These are phyloP conservation scores for Gopherus evgoodei DNA, from an alignment of 2,113 vertebrate species.

Conservation along the genomic window DNA sequence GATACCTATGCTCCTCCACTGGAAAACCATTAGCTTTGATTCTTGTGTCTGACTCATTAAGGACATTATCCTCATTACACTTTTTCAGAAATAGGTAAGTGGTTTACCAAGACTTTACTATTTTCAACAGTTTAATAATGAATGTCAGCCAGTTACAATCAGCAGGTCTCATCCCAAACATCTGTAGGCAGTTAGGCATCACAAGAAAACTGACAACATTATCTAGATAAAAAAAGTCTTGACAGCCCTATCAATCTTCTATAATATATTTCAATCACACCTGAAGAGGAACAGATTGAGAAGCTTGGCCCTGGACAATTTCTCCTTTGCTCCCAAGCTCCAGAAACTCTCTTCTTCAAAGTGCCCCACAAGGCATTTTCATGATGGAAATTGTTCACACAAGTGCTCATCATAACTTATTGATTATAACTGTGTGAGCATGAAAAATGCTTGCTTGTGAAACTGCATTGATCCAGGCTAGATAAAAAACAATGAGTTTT, in stretches of 20 bases:
- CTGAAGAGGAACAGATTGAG: conserved; percentile 58
- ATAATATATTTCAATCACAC: conserved; percentile 57
- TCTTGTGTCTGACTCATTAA: conserved; percentile 15
- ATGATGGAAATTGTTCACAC: conserved; percentile 56
- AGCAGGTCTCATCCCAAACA: conserved; percentile 66
- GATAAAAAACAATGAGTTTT: background rate
- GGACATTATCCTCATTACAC: conserved; percentile 14
- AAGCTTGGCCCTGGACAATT: conserved; percentile 54
- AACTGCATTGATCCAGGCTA: background rate
- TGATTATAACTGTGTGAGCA: conserved; percentile 37
- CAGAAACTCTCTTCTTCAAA: background rate
- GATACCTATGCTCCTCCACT: background rate
- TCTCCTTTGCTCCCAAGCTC: conserved; percentile 14
- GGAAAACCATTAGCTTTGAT: conserved; percentile 15
- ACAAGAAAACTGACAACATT: conserved; percentile 72
- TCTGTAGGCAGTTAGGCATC: conserved; percentile 69
- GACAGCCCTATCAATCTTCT: conserved; percentile 73
- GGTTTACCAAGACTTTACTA: conserved; percentile 12
- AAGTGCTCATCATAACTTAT: conserved; percentile 45
- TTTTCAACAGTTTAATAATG: conserved; percentile 52
- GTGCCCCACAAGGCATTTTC: conserved; percentile 52
- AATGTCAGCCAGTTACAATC: conserved; percentile 54
- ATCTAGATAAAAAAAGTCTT: conserved; percentile 64
- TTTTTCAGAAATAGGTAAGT: conserved; percentile 24
- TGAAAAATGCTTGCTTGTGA: conserved; percentile 48